Evolutionary conservation across 1,140 invertebrate species (phyloP), one percentile per base, ranked within the genome.

Genomic region (Cataglyphis hispanica): DNA sequence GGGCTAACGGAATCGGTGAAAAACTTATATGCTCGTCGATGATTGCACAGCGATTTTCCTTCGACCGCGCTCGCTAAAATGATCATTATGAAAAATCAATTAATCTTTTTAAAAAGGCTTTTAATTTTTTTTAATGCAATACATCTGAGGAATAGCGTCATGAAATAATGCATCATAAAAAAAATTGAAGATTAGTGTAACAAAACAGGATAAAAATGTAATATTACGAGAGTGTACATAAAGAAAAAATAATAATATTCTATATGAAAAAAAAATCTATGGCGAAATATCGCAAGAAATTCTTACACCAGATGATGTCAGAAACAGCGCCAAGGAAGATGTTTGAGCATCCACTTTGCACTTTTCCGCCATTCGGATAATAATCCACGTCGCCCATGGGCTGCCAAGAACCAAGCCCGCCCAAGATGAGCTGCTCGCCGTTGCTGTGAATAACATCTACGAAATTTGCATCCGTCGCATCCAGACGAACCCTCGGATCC

Each of bases 381-480:
- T 98, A 99, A 93, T 99, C 98, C 0, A 98, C 98, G 91, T 99
- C 97, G 0, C 97, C 98, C 96, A 98, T 97, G 0, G 98, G 97
- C 92, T 98, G 97, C 95, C 97, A 97, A 0, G 97, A 97, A 4
- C 98, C 98, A 13, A 98, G 92, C 0, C 98, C 98, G 0, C 98
- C 98, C 58, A 98, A 95, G 43, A 98, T 97, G 1, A 99, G 94
- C 85, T 98, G 98, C 91, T 98, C 98, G 0, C 98, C 98, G 93
- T 99, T 99, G 16, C 98, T 98, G 92, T 99, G 98, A 63, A 99
- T 99, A 0, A 99, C 98, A 93, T 99, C 99, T 0, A 99, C 98
- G 93, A 99, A 99, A 58, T 97, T 96, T 0, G 98, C 98, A 94
- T 99, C 98, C 0, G 95, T 96, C 64, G 97, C 96, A 92, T 99